These are phyloP conservation scores for Pasiphila rectangulata DNA, from an alignment of 2,888 invertebrate genomes.

Conservation along the genomic window DNA sequence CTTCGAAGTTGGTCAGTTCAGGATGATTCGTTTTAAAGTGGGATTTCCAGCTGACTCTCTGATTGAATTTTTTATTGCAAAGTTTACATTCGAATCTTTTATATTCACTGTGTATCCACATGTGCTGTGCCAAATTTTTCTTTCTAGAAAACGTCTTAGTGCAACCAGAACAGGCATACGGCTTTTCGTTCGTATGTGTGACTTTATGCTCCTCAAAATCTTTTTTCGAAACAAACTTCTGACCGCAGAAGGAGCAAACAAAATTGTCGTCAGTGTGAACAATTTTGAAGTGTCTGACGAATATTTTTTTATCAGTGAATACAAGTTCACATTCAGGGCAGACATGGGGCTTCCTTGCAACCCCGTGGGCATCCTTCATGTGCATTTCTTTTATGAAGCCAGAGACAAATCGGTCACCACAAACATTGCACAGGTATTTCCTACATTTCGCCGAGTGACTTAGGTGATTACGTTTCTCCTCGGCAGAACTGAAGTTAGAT, in stretches of 20 bases:
- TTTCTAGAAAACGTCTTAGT: conserved; percentile 65
- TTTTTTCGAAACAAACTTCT: conserved; percentile 60
- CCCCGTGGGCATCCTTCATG: conserved; percentile 34
- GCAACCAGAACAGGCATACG: conserved; percentile 74
- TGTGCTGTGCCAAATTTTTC: conserved; percentile 65
- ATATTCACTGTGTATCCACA: conserved; percentile 70
- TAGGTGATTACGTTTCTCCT: conserved; percentile 37
- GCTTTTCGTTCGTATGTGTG: conserved; percentile 76
- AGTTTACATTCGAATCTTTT: conserved; percentile 64
- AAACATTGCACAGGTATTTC: conserved; percentile 37
- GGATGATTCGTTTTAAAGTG: conserved; percentile 71
- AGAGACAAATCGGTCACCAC: conserved; percentile 39
- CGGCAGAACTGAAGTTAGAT: conserved; percentile 31
- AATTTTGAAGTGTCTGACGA: conserved; percentile 34
- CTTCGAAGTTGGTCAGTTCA: conserved; percentile 49
- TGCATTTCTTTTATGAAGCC: conserved; percentile 35
- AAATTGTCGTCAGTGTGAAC: conserved; percentile 63
- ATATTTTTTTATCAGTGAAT: conserved; percentile 27
- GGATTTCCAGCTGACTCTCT: conserved; percentile 67
- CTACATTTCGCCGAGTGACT: conserved; percentile 37
- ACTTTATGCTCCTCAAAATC: conserved; percentile 69
- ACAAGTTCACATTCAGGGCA: conserved; percentile 42
- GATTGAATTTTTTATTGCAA: conserved; percentile 69
- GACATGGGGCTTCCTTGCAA: conserved; percentile 26
- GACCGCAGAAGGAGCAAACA: conserved; percentile 61